These are phyloP conservation scores for Neuroterus valhalla DNA, from an alignment of 1,140 invertebrate species.

Conservation along the genomic window DNA sequence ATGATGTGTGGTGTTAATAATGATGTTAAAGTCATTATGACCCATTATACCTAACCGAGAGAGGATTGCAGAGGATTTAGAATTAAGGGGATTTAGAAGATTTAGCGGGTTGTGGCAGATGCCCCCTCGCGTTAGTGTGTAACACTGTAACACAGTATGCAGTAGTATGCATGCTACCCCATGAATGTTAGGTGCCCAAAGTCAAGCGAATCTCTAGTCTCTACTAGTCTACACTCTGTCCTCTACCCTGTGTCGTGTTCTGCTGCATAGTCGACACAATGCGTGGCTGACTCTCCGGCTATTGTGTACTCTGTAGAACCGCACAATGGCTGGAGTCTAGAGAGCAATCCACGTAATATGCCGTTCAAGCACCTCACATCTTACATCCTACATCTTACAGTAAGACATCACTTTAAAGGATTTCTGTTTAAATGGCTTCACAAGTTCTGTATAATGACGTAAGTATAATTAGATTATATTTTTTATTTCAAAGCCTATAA, in stretches of 20 bases:
- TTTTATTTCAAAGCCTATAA: no score
- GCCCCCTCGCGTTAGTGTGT: conserved; percentile 56
- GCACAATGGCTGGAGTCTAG: conserved; percentile 58
- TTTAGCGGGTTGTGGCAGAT: conserved; percentile 69
- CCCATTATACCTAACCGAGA: conserved; percentile 52
- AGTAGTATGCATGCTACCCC: conserved; percentile 33
- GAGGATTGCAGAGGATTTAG: conserved; percentile 61
- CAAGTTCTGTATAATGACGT: no score
- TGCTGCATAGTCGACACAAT: conserved; percentile 65
- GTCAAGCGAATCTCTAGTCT: conserved; percentile 54
- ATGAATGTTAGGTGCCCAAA: conserved; percentile 55
- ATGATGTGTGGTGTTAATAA: conserved; percentile 45
- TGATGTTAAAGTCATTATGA: conserved; percentile 59
- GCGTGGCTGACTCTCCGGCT: conserved; percentile 64
- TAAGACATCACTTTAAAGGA: no score
- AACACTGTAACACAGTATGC: conserved; percentile 46
- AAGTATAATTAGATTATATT: no score
- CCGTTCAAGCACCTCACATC: no score
- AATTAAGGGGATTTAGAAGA: conserved; percentile 57
- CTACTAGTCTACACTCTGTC: no score
- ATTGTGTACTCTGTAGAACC: conserved; percentile 57
- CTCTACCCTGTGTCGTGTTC: conserved; percentile 30
- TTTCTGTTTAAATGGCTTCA: no score
- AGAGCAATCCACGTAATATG: no score
- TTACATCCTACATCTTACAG: no score